Conservation (phyloP, 2,888 invertebrate genomes). For the Epinotia brunnichana region DNA sequence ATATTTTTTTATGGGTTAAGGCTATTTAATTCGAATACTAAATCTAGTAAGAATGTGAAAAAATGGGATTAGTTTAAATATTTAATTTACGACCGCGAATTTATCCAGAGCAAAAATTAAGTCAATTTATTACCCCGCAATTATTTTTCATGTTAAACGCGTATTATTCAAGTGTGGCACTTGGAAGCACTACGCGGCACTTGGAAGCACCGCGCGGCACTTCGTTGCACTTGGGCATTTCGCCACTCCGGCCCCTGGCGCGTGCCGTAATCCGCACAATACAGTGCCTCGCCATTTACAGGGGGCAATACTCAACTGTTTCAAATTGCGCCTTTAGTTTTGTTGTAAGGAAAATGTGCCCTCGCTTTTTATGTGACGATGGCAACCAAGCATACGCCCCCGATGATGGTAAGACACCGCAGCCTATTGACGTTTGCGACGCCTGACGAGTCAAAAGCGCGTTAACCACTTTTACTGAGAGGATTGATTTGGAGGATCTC, state of each 20-base stretch:
- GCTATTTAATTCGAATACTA: no score
- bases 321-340: constrained; percentile 23
- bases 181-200: constrained; percentile 21
- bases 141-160: constrained; percentile 2
- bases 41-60: no score
- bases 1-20: no score
- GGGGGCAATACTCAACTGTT: constrained; percentile 35
- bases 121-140: background rate
- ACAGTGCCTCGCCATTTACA: constrained; percentile 43
- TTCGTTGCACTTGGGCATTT: constrained; percentile 4
- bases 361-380: background rate
- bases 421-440: background rate
- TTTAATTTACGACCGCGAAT: background rate
- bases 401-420: background rate
- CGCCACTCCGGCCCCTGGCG: constrained; percentile 47
- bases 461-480: background rate
- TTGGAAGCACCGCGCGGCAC: constrained; percentile 24
- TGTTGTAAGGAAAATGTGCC: background rate
- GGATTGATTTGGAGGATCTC: background rate
- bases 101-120: background rate
- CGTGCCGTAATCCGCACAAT: constrained; percentile 56
- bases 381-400: background rate
- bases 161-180: constrained; percentile 23
- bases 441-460: background rate
- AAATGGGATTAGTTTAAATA: no score